Evolutionary conservation across 1,140 invertebrate species (phyloP), one percentile per base, ranked within the genome.

Genomic region (Camponotus vicinus): DNA sequence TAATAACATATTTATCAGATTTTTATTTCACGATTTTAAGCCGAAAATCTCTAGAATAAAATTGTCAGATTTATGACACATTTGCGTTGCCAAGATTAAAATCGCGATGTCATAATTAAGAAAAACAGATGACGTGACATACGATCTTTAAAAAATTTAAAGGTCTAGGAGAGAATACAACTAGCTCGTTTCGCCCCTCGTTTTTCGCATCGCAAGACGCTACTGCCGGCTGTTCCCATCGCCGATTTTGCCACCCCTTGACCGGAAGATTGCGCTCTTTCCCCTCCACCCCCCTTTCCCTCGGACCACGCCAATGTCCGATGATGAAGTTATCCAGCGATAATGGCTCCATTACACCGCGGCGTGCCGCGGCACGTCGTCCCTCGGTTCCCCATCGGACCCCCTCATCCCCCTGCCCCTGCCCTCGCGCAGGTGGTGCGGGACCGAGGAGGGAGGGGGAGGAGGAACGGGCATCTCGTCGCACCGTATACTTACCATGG

Each of bases 321-420:
- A 94, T 95, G 94, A 95, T 95, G 94, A 95, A 95, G 95, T 95
- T 94, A 95, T 95, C 94, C 94, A 93, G 92, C 94, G 94, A 95
- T 95, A 95, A 95, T 95, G 95, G 94, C 94, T 95, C 95, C 93
- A 95, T 95, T 95, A 95, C 92, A 87, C 88, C 85, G 90, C 91
- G 83, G 57, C 79, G 55, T 73, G 69, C 55, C 73, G 69, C 55
- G 79, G 79, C 79, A 71, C 52, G 70, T n/a, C 79, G 79, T 73
- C 55, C 21, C 37, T 49, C 88, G 90, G 91, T 89, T 86, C 86
- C 89, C 88, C 86, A 85, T 88, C 83, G 89, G 88, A 91, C 86
- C 87, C 90, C 89, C 80, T 69, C 40, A 2, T 45, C 52, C 52
- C 70, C 45, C 45, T 52, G 4, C 13, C 18, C 15, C 13, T 52